Evolutionary conservation across 1,140 invertebrate species (phyloP), one percentile per base, ranked within the genome.

Genomic region (Listronotus bonariensis): DNA sequence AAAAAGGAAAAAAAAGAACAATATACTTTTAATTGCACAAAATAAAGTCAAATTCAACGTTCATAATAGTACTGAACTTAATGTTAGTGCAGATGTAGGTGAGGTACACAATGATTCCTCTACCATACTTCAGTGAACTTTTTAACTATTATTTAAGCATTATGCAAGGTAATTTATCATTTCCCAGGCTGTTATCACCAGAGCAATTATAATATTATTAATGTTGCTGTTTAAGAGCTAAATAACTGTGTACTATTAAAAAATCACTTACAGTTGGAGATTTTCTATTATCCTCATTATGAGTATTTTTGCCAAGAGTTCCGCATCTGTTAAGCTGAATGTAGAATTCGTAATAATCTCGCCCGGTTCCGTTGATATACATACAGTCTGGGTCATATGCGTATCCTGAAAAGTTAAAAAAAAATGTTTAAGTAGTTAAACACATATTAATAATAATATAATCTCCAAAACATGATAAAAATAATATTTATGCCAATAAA

Each of bases 271-370:
- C 92, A 69, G 91, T 91, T 59, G 92, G 92, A 26, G 20, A 82
- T 90, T 88, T 81, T 93, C 92, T 26, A 71, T 89, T 84, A 66
- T 85, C 90, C 74, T 94, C 91, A 26, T 91, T 88, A 77, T 92
- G 86, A 34, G 90, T 91, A 76, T 92, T 94, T 78, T 92, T 92
- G 46, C 91, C 93, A 11, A 96, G 81, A 7, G 93, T 96, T 62
- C 94, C 93, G 75, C 94, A 96, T 65, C 93, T 85, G 81, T 96
- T 96, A 7, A 96, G 81, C 75, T 95, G 90, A 68, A 96, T 96
- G 76, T 90, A 93, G 80, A 96, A 96, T 80, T 96, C 20, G 79
- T 96, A 96, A 76, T 92, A 92, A 76, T 93, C 91, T 40, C 91
- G 20, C 9, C 94, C 94, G 0, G 92, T 93, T 0, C 93, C 93